phyloP scores from a whole-genome alignment of 1,140 invertebrate species.

The Chlorops oryzae region DNA sequence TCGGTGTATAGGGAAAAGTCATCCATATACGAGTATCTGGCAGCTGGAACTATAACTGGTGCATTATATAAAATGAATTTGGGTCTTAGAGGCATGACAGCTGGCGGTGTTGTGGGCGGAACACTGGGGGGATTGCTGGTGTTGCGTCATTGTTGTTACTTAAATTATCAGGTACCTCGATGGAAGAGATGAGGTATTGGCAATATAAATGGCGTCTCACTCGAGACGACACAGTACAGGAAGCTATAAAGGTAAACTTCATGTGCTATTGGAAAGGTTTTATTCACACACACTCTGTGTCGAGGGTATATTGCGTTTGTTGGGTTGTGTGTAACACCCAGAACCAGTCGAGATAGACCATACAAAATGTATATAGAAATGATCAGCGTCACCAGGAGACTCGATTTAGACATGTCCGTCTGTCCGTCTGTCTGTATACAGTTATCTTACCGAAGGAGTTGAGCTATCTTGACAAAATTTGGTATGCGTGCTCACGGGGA shows the following conservation, averaged over 20 bases:
- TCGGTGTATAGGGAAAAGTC: conserved; percentile 60
- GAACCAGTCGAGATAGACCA: too few species aligned
- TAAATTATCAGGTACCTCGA: conserved; percentile 49
- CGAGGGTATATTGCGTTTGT: too few species aligned
- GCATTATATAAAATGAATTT: conserved; percentile 43
- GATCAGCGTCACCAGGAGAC: too few species aligned
- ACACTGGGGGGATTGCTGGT: conserved; percentile 53
- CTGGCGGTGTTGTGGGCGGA: conserved; percentile 55
- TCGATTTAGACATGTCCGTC: too few species aligned
- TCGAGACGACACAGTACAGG: conserved; percentile 34
- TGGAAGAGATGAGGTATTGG: conserved; percentile 53
- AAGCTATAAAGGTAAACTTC: conserved; percentile 32
- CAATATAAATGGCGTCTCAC: conserved; percentile 49
- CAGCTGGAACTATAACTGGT: conserved; percentile 58
- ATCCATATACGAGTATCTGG: conserved; percentile 59
- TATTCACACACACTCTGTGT: too few species aligned
- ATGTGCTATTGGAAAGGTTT: too few species aligned
- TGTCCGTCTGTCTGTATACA: too few species aligned
- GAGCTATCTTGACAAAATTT: too few species aligned
- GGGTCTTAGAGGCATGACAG: conserved; percentile 58
- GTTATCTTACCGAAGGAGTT: too few species aligned
- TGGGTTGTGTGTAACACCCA: too few species aligned
- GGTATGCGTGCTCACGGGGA: too few species aligned
- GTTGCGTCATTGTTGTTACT: conserved; percentile 47
- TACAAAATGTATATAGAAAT: too few species aligned